A percentile compares a stretch with the other conserved stretches of the same genome.
These are phyloP conservation scores for Parotocinclus haroldoi DNA, from an alignment of 2,797 vertebrate genomes.

Conservation along the genomic window DNA sequence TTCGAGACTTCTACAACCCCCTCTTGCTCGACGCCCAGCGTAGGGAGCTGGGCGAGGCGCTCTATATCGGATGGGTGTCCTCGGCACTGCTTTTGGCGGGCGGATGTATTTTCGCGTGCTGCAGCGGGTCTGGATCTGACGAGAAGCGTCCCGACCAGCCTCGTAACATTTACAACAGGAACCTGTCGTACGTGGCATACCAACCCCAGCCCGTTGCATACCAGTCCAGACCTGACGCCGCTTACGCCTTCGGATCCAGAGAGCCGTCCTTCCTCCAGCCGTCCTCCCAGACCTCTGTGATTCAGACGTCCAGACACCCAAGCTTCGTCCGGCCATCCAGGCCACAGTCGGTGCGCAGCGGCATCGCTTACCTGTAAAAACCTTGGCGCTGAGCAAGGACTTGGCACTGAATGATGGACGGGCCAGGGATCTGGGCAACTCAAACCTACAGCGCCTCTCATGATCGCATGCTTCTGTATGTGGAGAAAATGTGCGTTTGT, in stretches of 20 bases:
- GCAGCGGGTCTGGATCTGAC: slow-evolving; percentile 54
- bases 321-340: slow-evolving; percentile 43
- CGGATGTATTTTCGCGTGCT: slow-evolving; percentile 78
- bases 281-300: slow-evolving; percentile 27
- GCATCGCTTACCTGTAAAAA: slow-evolving; percentile 68
- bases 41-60: slow-evolving; percentile 86
- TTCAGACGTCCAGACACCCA: slow-evolving; percentile 59
- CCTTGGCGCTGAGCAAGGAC: too few relatives aligned
- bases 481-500: too few relatives aligned
- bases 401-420: too few relatives aligned
- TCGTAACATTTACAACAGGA: slow-evolving; percentile 58
- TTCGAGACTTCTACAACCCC: slow-evolving; percentile 85
- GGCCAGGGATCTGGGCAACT: too few relatives aligned
- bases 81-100: slow-evolving; percentile 70
- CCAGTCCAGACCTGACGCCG: slow-evolving; percentile 20
- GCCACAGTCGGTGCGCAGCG: slow-evolving; percentile 63
- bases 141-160: slow-evolving; percentile 51
- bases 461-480: too few relatives aligned
- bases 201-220: slow-evolving; percentile 42
- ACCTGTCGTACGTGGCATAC: slow-evolving; percentile 61
- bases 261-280: slow-evolving; percentile 54
- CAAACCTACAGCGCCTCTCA: too few relatives aligned
- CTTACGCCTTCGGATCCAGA: slow-evolving; percentile 43
- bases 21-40: slow-evolving; percentile 74
- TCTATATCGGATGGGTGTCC: slow-evolving; percentile 89